Evolutionary conservation across 2,888 invertebrate species (phyloP).

Genomic region (Nysson spinosus): DNA sequence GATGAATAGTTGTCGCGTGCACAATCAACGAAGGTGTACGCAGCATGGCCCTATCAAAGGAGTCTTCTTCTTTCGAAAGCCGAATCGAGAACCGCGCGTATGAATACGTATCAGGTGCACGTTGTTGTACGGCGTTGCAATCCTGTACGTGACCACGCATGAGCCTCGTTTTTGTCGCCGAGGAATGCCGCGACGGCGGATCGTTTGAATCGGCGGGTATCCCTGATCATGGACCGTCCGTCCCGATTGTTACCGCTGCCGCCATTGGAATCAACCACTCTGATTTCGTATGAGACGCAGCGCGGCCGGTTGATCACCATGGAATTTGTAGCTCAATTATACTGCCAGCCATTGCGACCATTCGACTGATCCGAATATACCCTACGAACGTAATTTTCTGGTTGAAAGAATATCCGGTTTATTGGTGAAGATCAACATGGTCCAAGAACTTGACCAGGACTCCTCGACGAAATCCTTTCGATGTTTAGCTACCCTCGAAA

Average conservation of each 20-base stretch:
- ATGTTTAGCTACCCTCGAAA: neutral
- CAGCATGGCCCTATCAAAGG: neutral
- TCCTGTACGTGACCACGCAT: constrained; percentile 72
- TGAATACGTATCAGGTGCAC: constrained; percentile 66
- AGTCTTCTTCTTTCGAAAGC: constrained; percentile 38
- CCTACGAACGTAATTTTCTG: too few relatives aligned
- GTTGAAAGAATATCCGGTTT: too few relatives aligned
- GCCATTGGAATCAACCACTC: constrained; percentile 51
- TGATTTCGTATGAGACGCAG: constrained; percentile 74
- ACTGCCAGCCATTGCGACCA: constrained; percentile 59
- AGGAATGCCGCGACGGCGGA: constrained; percentile 74
- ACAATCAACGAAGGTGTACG: neutral
- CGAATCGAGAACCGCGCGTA: constrained; percentile 47
- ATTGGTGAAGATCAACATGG: too few relatives aligned
- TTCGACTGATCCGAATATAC: neutral
- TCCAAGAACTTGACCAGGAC: too few relatives aligned
- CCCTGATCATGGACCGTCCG: constrained; percentile 60
- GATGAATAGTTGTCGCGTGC: neutral
- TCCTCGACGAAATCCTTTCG: too few relatives aligned
- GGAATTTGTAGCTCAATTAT: constrained; percentile 77
- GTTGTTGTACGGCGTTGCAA: constrained; percentile 57
- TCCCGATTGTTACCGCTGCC: constrained; percentile 70
- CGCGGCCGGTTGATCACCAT: constrained; percentile 75
- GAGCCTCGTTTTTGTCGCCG: constrained; percentile 69
- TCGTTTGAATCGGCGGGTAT: constrained; percentile 73